Evolutionary conservation across 2,888 invertebrate species (phyloP), one percentile per base, ranked within the genome.

Genomic region (Pandemis heparana): DNA sequence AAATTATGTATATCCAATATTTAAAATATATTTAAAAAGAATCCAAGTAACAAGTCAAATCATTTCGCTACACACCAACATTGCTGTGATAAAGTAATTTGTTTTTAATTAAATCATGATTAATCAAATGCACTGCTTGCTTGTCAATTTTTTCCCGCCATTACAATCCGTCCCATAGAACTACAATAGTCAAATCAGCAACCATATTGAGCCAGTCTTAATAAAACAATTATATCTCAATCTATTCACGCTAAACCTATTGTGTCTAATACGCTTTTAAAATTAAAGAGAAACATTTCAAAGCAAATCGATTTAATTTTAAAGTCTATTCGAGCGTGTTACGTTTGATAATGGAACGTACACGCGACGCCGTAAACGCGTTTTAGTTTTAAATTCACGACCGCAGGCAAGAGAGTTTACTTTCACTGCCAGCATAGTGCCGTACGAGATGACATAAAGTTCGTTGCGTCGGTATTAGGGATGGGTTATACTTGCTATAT

Each of bases 381-480:
- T 56, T 56, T 56, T 56, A 56, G 56, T 56, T 56, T 56, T 56
- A 12, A 56, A 23, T 56, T 56, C 56, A 56, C 23, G 56, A 56
- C 62, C 41, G 41, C 62, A 41, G 41, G 62, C 38, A 62, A 62
- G 62, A 62, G 62, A 32, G 56, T 43, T 53, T 53, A 68, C 60
- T 62, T 59, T 70, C 70, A 74, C 70, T 65, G 70, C 60, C 51
- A 71, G n/a, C 56, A 2, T 32, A 32, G 62, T 8, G 53, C 8
- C 23, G 70, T 73, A 4, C 23, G 69, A 51, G 65, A 69, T 75
- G 64, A 61, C 69, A 70, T 70, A 75, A 72, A 64, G 64, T 60
- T 64, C 60, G 74, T 76, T 75, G 75, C 74, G 77, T 76, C 74
- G 71, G 73, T 51, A 75, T 77, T 78, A 56, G n/a, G n/a, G n/a